These are phyloP conservation scores for Mamestra brassicae DNA, from an alignment of 2,888 invertebrate genomes.

Conservation along the genomic window DNA sequence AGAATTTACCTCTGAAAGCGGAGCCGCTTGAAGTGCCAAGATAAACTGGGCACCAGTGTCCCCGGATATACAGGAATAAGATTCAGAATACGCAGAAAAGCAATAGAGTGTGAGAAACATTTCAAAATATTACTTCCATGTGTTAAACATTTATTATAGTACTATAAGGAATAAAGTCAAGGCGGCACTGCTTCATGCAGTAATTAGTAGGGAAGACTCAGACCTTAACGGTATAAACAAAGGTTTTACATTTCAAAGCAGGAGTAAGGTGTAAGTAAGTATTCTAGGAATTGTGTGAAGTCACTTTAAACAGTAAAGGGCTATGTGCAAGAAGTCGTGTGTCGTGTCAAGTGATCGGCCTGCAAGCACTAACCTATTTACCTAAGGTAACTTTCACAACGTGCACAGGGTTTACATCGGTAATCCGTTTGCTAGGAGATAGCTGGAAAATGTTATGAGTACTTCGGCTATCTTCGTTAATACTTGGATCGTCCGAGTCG, in stretches of 20 bases:
- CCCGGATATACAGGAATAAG: not conserved
- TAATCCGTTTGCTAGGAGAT: constrained; percentile 11
- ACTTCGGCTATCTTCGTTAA: constrained; percentile 29
- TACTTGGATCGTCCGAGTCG: constrained; percentile 11
- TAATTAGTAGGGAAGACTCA: not conserved
- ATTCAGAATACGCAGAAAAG: not conserved
- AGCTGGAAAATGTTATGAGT: constrained; percentile 18
- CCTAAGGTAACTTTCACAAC: constrained; percentile 57
- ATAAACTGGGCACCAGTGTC: constrained; percentile 1
- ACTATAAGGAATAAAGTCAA: not conserved
- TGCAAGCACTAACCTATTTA: constrained; percentile 51
- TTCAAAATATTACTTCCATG: not conserved
- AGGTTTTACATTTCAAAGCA: constrained; percentile 20
- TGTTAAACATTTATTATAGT: constrained; percentile 8
- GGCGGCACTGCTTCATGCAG: not conserved
- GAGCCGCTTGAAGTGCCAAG: constrained; percentile 19
- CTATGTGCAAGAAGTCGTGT: constrained; percentile 24
- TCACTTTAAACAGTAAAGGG: constrained; percentile 15
- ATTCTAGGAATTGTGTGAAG: constrained; percentile 18
- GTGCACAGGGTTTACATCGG: constrained; percentile 12
- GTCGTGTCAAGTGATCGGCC: constrained; percentile 41
- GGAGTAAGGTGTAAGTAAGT: not conserved
- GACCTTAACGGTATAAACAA: not conserved
- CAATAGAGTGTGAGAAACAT: not conserved
- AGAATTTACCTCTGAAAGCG: constrained; percentile 35